Base-by-base conservation (phyloP, 2,888 invertebrate genomes). In the Stenotaenia linearis region DNA sequence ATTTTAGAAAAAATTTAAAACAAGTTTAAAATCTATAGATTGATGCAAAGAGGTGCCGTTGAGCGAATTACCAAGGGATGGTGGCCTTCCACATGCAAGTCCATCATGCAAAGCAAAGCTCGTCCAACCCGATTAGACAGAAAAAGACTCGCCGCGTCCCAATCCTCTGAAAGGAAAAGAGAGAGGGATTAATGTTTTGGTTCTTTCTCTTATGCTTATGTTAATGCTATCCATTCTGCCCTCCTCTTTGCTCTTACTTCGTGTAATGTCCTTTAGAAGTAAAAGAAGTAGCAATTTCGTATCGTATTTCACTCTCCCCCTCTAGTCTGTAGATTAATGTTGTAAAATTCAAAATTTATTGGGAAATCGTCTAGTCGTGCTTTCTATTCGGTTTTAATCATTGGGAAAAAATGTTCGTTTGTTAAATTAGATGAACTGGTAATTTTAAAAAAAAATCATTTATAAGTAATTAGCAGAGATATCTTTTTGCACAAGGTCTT, bases 51-150 rank as follows among this genome's bases (percentile, higher is more conserved):
- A 69, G 69, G 69, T 69, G 69, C 25, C 50, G 50, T 15, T 50
- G 50, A 50, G 50, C 18, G 50, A 50, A 50, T 50, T 50, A 50
- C 50, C 25, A 25, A 69, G n/a, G 25, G 69, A 69, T 69, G 69
- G 25, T 69, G 69, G 69, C 69, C 69, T 69, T 69, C 69, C 28
- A 69, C 69, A 25, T 28, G 50, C 69, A 69, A 69, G 69, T 69
- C 69, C 69, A 69, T 69, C 69, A 69, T 69, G 69, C 69, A 69
- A 81, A 80, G 81, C 78, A 81, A 81, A 79, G 81, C 79, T 81
- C 80, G 80, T 80, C 78, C 79, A 80, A 80, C 75, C 75, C 80
- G 81, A 81, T 81, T 81, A 81, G 81, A 81, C 81, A 80, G 80
- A 80, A 81, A 81, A 78, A 80, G 80, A 80, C 80, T 79, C 79